Evolutionary conservation across 37 sponge, comb jelly and placozoan species (phyloP).

Genomic region (Axinella damicornis): DNA sequence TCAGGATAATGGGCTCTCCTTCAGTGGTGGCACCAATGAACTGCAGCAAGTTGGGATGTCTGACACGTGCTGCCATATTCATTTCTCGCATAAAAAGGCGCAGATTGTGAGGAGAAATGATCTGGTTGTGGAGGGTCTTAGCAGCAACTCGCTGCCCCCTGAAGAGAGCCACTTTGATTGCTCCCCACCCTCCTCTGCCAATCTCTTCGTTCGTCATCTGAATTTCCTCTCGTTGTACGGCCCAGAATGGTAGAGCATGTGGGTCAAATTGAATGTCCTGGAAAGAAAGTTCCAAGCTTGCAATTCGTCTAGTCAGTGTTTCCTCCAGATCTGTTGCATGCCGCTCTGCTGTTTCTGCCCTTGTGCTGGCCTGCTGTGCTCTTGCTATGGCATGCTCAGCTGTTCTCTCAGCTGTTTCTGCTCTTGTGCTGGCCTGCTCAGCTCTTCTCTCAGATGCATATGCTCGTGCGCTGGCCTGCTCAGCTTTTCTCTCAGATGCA

Average conservation of each 20-base stretch:
- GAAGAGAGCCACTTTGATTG: slow-evolving; percentile 48
- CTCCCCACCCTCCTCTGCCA: slow-evolving; percentile 68
- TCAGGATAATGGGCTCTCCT: slow-evolving; percentile 47
- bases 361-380: no score
- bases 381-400: no score
- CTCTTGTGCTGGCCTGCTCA: no score
- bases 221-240: slow-evolving; percentile 43
- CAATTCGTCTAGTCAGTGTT: background rate
- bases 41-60: slow-evolving; percentile 71
- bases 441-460: no score
- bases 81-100: slow-evolving; percentile 59
- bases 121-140: slow-evolving; percentile 50
- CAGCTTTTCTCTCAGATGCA: no score
- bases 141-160: slow-evolving; percentile 58
- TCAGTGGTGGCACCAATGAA: slow-evolving; percentile 64
- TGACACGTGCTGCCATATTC: slow-evolving; percentile 53
- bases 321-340: no score
- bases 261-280: background rate
- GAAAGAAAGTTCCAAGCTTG: background rate
- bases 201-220: slow-evolving; percentile 19
- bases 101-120: slow-evolving; percentile 60
- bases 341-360: no score
- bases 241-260: slow-evolving; percentile 34
- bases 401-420: no score
- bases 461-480: no score